phyloP scores from a whole-genome alignment of 2,888 invertebrate genomes.

The Meta bourneti region DNA sequence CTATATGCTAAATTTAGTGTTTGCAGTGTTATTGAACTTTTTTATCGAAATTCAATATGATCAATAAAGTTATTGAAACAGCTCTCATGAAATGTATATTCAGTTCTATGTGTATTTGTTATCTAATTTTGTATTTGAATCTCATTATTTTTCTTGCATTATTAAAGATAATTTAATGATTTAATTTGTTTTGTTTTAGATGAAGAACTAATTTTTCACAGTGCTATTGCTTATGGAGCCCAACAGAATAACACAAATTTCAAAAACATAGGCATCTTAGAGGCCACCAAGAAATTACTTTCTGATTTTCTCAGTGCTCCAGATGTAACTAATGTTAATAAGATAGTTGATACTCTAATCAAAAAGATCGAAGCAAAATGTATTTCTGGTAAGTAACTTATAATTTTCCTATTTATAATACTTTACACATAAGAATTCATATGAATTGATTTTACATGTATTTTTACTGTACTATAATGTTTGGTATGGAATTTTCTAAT shows the following conservation, averaged over 20 bases:
- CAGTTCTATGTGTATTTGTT: not conserved
- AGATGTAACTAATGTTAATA: not conserved
- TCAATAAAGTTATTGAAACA: not conserved
- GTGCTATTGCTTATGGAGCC: slow-evolving; percentile 21
- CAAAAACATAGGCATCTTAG: not conserved
- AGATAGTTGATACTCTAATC: not conserved
- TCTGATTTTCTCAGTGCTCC: not conserved
- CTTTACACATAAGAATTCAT: too few relatives aligned
- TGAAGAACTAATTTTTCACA: slow-evolving; percentile 19
- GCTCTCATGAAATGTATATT: not conserved
- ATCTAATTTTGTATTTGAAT: not conserved
- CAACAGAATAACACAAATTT: not conserved
- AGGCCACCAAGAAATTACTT: not conserved
- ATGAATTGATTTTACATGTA: too few relatives aligned
- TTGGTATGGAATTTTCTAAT: too few relatives aligned
- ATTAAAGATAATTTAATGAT: not conserved
- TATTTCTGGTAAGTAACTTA: not conserved
- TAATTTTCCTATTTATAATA: too few relatives aligned
- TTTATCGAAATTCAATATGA: not conserved
- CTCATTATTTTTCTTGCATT: not conserved
- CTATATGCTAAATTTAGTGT: not conserved
- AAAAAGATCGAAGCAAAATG: not conserved
- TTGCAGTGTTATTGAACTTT: not conserved
- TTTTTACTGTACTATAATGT: too few relatives aligned
- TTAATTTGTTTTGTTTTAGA: slow-evolving; percentile 14